phyloP scores from a whole-genome alignment of 1,140 invertebrate species.

The Drosophila pallidifrons region DNA sequence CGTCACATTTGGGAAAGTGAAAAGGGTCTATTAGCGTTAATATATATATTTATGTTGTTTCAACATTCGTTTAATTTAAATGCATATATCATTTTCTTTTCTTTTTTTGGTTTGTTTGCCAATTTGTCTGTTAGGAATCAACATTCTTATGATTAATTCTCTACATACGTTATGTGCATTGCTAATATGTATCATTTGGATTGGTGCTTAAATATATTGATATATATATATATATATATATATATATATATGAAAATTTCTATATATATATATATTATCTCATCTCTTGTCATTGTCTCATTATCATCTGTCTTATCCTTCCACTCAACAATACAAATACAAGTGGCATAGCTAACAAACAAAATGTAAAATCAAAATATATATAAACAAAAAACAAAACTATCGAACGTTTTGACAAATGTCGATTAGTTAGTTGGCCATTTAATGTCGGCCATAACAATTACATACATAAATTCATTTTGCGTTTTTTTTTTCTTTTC shows the following conservation, averaged over 20 bases:
- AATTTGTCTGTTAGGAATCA: slow-evolving; percentile 57
- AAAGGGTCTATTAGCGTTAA: too few species aligned
- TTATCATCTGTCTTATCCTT: slow-evolving; percentile 8
- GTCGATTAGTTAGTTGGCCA: slow-evolving; percentile 31
- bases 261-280: slow-evolving; percentile 22
- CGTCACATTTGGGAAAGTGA: too few species aligned
- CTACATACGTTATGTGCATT: slow-evolving; percentile 67
- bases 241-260: slow-evolving; percentile 37
- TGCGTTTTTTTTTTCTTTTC: slow-evolving; percentile 28
- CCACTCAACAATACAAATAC: slow-evolving; percentile 50
- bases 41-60: slow-evolving; percentile 15
- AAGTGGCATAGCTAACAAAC: slow-evolving; percentile 72
- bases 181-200: slow-evolving; percentile 72
- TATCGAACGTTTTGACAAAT: slow-evolving; percentile 8
- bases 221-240: slow-evolving; percentile 65
- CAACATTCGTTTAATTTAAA: slow-evolving; percentile 51
- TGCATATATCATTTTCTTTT: slow-evolving; percentile 33
- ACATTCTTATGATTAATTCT: slow-evolving; percentile 54
- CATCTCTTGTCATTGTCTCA: slow-evolving; percentile 8
- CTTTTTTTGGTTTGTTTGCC: slow-evolving; percentile 1
- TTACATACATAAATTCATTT: slow-evolving; percentile 48
- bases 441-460: slow-evolving; percentile 46
- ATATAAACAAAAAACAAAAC: slow-evolving; percentile 19
- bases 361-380: slow-evolving; percentile 39
- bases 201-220: slow-evolving; percentile 77